A percentile compares a stretch with the other conserved stretches of the same genome.
phyloP scores from a whole-genome alignment of 2,888 invertebrate genomes.

The Piscicola geometra region DNA sequence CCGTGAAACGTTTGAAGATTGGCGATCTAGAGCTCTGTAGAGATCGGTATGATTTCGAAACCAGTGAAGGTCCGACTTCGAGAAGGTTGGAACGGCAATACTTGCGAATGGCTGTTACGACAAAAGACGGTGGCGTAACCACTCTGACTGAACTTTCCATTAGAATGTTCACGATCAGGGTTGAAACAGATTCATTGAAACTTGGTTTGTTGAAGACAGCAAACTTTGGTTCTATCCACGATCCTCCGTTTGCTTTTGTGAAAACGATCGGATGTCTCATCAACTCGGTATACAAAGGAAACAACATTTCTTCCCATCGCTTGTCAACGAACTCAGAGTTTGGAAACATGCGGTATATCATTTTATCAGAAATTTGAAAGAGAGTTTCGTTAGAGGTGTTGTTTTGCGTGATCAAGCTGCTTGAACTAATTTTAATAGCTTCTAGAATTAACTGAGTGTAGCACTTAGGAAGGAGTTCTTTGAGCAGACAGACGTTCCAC shows the following conservation, averaged over 20 bases:
- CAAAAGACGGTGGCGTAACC: slow-evolving; percentile 41
- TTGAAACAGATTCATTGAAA: slow-evolving; percentile 12
- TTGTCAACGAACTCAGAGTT: slow-evolving; percentile 30
- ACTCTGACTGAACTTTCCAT: slow-evolving; percentile 32
- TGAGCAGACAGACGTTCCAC: slow-evolving; percentile 49
- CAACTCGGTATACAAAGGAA: slow-evolving; percentile 27
- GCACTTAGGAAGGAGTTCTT: slow-evolving; percentile 48
- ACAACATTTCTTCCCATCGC: slow-evolving; percentile 33
- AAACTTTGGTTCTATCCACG: slow-evolving; percentile 38
- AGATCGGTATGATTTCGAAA: slow-evolving; percentile 34
- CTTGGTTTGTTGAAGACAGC: slow-evolving; percentile 43
- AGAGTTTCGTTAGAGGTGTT: not conserved
- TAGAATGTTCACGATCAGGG: slow-evolving; percentile 35
- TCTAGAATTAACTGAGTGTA: slow-evolving; percentile 45
- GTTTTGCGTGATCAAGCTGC: slow-evolving; percentile 23
- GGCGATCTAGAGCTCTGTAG: slow-evolving; percentile 36
- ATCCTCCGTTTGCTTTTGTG: slow-evolving; percentile 38
- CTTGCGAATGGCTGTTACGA: slow-evolving; percentile 38
- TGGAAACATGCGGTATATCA: slow-evolving; percentile 33
- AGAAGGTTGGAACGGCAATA: slow-evolving; percentile 39
- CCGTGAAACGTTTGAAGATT: slow-evolving; percentile 13
- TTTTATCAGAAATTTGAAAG: slow-evolving; percentile 18
- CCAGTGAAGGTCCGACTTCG: slow-evolving; percentile 39
- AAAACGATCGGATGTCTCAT: slow-evolving; percentile 34
- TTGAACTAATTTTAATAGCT: slow-evolving; percentile 41